Base-by-base conservation (phyloP, 2,888 invertebrate species). In the Drosophila mercatorum region DNA sequence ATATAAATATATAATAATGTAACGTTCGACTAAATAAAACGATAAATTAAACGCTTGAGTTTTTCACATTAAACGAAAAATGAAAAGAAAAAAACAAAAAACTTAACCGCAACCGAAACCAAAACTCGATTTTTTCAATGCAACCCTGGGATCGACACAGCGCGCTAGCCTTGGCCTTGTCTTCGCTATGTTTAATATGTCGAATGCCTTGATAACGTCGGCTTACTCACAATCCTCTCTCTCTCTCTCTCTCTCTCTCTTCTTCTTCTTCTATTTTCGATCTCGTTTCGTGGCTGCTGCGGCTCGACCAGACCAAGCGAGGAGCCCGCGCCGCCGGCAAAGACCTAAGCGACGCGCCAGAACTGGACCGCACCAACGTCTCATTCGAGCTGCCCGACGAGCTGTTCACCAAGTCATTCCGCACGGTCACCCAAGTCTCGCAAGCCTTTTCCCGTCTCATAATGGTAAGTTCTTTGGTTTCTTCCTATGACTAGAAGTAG, bases 321-420 rank as follows among this genome's bases (percentile, higher is more conserved):
- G 80, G 75, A 5, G 62, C 80, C 5, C 88, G 90, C 12, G 88
- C 86, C 11, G 80, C 88, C 7, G 83, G 88, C n/a, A 92, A 93
- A 91, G 93, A 90, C 74, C 81, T 85, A 10, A 93, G 93, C 72
- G 93, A 94, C 68, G 93, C 93, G 10, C 93, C 94, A 0, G 93
- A 93, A 65, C 94, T 94, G 75, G 93, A 94, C 72, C 92, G 94
- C 56, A 90, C 77, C 36, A 93, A 87, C 63, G 95, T 95, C 1
- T 94, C 94, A 1, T 91, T 95, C 68, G 95, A 95, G 28, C 89
- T 95, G 61, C 95, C 95, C 2, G 93, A 94, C 47, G 91, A 93
- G 72, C 91, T 95, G 3, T 94, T 95, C 75, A 95, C 94, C 34
- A 93, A 94, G 34, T 94, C 95, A 26, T 95, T 95, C 84, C 93